Base-by-base conservation (phyloP, 2,113 vertebrate species). In the Macaca nemestrina region DNA sequence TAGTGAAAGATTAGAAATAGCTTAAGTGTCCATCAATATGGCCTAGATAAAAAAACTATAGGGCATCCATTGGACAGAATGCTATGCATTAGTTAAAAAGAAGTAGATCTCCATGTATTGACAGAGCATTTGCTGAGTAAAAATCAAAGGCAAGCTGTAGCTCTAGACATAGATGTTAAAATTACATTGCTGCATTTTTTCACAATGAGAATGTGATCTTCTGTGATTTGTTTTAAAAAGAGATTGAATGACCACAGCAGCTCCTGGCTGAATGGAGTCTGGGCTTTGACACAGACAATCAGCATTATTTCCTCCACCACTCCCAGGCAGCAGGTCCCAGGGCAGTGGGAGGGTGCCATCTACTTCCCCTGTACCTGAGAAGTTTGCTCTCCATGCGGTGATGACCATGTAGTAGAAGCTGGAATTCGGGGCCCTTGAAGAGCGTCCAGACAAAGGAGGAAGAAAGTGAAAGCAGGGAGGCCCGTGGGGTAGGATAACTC, bases 141-240 rank as follows among this genome's bases (percentile, higher is more conserved):
- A 96, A 94, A 88, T n/a, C 80, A 94, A 93, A 92, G 88, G 55
- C 87, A 80, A 90, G 83, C 72, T 35, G 57, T n/a, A 40, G 87
- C 64, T 96, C 30, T 72, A 90, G 92, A 96, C 55, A 85, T 23
- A 93, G 92, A 92, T 96, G 83, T 87, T 90, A 84, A 96, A 93
- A 92, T 13, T n/a, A 90, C 75, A 25, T n/a, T 73, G 64, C 57
- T 92, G 79, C 72, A 52, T 97, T 94, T 97, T 90, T 94, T 94
- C 85, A 86, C 94, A 82, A 30, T 82, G 75, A 97, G 89, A 89
- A 93, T 86, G 50, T 40, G 67, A 64, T 88, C 82, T 73, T 50
- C 20, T 84, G 35, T 67, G 48, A 72, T 95, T 96, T 75, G 73
- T 84, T 81, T 95, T 72, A 61, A 81, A 75, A 91, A 91, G 83